Conservation (phyloP, 2,113 vertebrate species). For the Brachyhypopomus gauderio region DNA sequence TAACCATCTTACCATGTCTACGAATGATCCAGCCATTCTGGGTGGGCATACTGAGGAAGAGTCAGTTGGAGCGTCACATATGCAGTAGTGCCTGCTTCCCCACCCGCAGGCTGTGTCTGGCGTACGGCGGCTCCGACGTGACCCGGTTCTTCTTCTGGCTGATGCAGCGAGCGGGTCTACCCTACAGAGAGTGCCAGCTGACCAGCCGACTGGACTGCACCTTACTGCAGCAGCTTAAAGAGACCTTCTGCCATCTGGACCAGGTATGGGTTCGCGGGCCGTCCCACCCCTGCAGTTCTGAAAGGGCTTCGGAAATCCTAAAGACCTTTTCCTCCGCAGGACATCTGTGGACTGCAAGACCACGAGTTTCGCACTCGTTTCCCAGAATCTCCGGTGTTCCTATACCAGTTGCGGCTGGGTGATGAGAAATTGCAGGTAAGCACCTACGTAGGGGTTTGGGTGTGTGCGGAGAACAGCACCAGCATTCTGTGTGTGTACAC, state of each 20-base stretch:
- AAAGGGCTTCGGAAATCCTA: background rate
- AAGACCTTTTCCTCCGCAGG: conserved; percentile 63
- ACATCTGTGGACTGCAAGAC: conserved; percentile 91
- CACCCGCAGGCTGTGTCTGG: conserved; percentile 84
- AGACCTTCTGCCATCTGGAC: conserved; percentile 93
- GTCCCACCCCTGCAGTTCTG: background rate
- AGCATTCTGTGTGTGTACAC: too few species aligned
- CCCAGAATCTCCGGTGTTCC: conserved; percentile 88
- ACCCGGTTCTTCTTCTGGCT: conserved; percentile 95
- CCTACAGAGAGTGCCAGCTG: conserved; percentile 93
- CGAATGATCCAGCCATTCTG: too few species aligned
- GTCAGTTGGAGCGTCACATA: too few species aligned
- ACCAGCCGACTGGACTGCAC: conserved; percentile 87
- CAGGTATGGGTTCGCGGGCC: conserved; percentile 74
- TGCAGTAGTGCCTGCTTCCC: background rate
- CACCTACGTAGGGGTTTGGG: background rate
- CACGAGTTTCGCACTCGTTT: conserved; percentile 93
- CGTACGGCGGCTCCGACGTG: conserved; percentile 93
- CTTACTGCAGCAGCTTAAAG: conserved; percentile 93
- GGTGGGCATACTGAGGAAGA: too few species aligned
- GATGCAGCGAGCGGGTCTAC: conserved; percentile 94
- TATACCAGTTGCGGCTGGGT: conserved; percentile 91
- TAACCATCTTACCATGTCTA: too few species aligned
- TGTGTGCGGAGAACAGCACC: background rate
- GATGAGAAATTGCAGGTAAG: conserved; percentile 96